These are phyloP conservation scores for Caenorhabditis wallacei DNA, from an alignment of 2,888 invertebrate genomes.

Conservation along the genomic window DNA sequence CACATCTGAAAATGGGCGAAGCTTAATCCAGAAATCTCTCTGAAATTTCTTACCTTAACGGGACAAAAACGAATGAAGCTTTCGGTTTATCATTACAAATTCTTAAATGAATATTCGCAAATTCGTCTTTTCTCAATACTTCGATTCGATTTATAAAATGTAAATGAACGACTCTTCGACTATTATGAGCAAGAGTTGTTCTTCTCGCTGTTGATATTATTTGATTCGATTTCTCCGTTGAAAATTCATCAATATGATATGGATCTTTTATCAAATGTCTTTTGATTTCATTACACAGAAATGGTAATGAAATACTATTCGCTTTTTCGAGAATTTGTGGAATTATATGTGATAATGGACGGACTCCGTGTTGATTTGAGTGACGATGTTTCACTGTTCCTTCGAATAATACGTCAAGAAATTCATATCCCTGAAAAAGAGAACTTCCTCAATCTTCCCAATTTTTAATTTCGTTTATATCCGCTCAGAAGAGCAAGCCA, in stretches of 20 bases:
- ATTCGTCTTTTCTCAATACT: constrained; percentile 57
- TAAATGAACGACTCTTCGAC: constrained; percentile 58
- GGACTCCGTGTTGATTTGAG: constrained; percentile 53
- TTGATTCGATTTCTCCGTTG: constrained; percentile 27
- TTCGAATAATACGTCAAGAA: constrained; percentile 54
- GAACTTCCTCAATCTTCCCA: not conserved
- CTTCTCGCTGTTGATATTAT: constrained; percentile 25
- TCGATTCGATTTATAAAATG: constrained; percentile 55
- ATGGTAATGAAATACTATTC: constrained; percentile 50
- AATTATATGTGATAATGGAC: constrained; percentile 45
- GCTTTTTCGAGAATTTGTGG: constrained; percentile 48
- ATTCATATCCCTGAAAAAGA: constrained; percentile 39
- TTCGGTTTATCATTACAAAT: constrained; percentile 62
- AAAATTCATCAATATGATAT: constrained; percentile 58
- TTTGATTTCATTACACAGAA: constrained; percentile 48
- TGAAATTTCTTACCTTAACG: constrained; percentile 29
- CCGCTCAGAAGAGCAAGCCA: constrained; percentile 68
- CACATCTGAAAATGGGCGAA: constrained; percentile 31
- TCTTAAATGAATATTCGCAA: constrained; percentile 57
- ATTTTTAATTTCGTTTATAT: not conserved
- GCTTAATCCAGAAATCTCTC: not conserved
- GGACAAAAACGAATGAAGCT: constrained; percentile 59
- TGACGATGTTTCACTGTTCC: constrained; percentile 54
- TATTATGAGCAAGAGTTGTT: constrained; percentile 62
- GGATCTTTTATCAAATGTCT: constrained; percentile 55